These are phyloP conservation scores for Tapera naevia DNA, from an alignment of 2,797 vertebrate genomes.

Conservation along the genomic window DNA sequence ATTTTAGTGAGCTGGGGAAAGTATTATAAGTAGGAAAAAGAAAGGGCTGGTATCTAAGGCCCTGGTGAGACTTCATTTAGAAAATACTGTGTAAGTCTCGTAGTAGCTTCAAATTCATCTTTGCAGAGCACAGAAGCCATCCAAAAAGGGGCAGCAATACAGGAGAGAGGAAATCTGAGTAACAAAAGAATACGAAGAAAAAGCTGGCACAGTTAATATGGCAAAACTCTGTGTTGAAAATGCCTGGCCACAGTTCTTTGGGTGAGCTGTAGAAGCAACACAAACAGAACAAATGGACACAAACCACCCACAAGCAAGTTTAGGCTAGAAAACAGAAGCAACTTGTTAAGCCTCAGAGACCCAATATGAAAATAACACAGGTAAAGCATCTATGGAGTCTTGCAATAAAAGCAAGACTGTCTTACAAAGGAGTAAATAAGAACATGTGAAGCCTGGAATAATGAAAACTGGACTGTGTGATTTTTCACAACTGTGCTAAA, in stretches of 20 bases:
- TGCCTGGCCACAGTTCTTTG: background rate
- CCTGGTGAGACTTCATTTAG: background rate
- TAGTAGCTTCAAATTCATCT: background rate
- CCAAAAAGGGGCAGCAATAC: background rate
- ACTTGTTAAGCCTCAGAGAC: background rate
- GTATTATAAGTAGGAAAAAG: background rate
- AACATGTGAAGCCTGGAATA: background rate
- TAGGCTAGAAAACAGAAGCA: background rate
- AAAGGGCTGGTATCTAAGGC: background rate
- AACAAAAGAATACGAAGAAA: background rate
- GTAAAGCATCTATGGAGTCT: background rate
- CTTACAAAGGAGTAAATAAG: background rate
- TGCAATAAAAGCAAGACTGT: background rate
- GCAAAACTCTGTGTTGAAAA: background rate
- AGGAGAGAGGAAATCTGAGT: background rate
- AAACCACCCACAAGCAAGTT: background rate
- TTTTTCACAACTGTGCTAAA: background rate
- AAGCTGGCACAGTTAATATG: background rate
- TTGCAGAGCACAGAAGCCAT: background rate
- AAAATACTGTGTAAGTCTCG: background rate
- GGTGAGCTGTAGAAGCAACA: background rate
- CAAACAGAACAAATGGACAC: background rate
- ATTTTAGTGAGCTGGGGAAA: background rate
- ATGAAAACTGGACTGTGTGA: background rate
- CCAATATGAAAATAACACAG: background rate